phyloP scores from a whole-genome alignment of 92 coral and sea anemone species.

The Plumapathes pennacea region DNA sequence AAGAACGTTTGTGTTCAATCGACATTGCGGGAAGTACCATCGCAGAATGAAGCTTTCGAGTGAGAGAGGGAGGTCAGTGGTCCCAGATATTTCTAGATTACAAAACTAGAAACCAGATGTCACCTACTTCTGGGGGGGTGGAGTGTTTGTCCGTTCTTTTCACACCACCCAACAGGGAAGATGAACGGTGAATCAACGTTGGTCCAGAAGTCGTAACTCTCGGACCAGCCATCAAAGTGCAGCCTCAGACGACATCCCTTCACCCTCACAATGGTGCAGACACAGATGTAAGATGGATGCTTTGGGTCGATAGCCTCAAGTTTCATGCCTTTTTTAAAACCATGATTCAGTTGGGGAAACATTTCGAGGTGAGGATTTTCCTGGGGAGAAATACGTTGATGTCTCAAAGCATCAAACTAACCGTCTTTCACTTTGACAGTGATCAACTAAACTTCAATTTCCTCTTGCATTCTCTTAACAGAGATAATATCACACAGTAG shows the following conservation, averaged over 20 bases:
- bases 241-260: conserved; percentile 56
- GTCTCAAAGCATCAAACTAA: too few relatives aligned
- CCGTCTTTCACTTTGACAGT: too few relatives aligned
- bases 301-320: conserved; percentile 63
- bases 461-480: too few relatives aligned
- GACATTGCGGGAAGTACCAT: too few relatives aligned
- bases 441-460: too few relatives aligned
- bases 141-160: conserved; percentile 40
- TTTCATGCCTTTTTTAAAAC: conserved; percentile 63
- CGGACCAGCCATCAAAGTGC: conserved; percentile 77
- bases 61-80: too few relatives aligned
- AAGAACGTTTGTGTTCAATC: neutral
- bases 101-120: neutral
- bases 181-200: conserved; percentile 55
- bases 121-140: conserved; percentile 58
- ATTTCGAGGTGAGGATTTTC: conserved; percentile 43
- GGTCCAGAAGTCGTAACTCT: conserved; percentile 69
- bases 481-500: too few relatives aligned
- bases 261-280: conserved; percentile 55
- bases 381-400: conserved; percentile 22
- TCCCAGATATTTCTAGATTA: too few relatives aligned
- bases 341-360: conserved; percentile 41
- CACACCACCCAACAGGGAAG: conserved; percentile 65
- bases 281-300: conserved; percentile 67
- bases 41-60: too few relatives aligned